Base-by-base conservation (phyloP, 2,113 vertebrate species). In the Lasiurus cinereus region DNA sequence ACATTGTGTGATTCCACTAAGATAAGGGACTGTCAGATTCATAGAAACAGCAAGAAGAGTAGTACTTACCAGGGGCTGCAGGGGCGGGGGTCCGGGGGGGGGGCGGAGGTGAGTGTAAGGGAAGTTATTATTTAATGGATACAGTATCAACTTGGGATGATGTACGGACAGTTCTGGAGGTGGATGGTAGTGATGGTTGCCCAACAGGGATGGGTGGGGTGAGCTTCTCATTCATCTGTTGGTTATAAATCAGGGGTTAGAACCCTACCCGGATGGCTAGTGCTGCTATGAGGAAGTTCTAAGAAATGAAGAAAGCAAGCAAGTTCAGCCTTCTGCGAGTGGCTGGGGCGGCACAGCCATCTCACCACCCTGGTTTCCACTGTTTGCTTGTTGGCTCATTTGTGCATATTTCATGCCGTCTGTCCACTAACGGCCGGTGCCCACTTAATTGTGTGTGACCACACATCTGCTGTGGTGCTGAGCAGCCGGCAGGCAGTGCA, bases 401-500 rank as follows among this genome's bases (percentile, higher is more conserved):
- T 27, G 13, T 21, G 80, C 78, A 52, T 76, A 11, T 52, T 88
- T 73, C 83, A 39, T 76, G 62, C 79, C 13, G 31, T 54, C 88
- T 74, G 83, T 87, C 94, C 87, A 24, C 78, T 43, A 8, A 39
- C 1, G 2, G 78, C 91, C 86, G 67, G 83, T 13, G 22, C 89
- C 72, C 79, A 39, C 93, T 95, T 88, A 82, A 93, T 82, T 83
- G 94, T 21, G 18, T 91, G 70, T 92, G 93, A 70, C 83, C 72
- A 67, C 69, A 74, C 89, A 97, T 95, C 91, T 91, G 92, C 67
- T 82, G 54, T 15, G 74, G 85, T 48, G 27, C 24, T n/a, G 64
- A 91, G 73, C 78, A 82, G 90, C 78, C 8, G 33, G 19, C 56
- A 29, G 31, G 24, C 56, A 21, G 3, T n/a, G 29, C n/a, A 24